Base-by-base conservation (phyloP, 2,888 invertebrate genomes). In the Xylocampa areola region DNA sequence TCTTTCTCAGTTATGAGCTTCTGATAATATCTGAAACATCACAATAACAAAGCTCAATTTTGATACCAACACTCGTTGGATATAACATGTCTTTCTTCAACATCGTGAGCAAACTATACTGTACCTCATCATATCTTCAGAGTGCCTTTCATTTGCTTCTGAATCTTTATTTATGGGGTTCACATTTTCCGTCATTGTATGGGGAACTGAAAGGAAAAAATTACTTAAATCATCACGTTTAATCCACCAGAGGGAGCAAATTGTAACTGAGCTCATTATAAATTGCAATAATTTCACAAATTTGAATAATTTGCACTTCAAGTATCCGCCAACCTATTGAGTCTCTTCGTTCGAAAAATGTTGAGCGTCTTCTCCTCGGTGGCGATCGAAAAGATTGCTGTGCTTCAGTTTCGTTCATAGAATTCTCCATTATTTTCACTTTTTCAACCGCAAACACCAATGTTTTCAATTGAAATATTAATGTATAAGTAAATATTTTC, bases 301-400 rank as follows among this genome's bases (percentile, higher is more conserved):
- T 32, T 32, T 32, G 14, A 65, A 61, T 65, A 41, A 30, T 61
- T 39, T 49, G n/a, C 41, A 55, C n/a, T n/a, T n/a, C n/a, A 47
- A 35, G 0, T 62, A 50, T 21, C 21, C 45, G 11, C 80, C 53
- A 55, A 92, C 92, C 86, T 68, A 90, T 68, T 32, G 92, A 92
- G 68, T 92, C 90, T 53, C 92, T 83, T 67, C 88, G 85, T 71
- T 91, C 90, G 67, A 93, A 93, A 64, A 93, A 93, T 8, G 92
- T 92, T 30, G 93, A 93, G 21, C 92, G 82, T 78, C 92, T 84
- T 51, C 92, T 83, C 41, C 88, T 81, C 11, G 92, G 92, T 29
- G 92, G 92, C 10, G 92, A 92, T 11, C 80, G 81, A 77, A 90
- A 86, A 13, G 88, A 79, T 65, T 86, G 82, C 35, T 88, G 82